Evolutionary conservation across 1,140 invertebrate genomes (phyloP), one percentile per base, ranked within the genome.

Genomic region (Metaphire vulgaris): DNA sequence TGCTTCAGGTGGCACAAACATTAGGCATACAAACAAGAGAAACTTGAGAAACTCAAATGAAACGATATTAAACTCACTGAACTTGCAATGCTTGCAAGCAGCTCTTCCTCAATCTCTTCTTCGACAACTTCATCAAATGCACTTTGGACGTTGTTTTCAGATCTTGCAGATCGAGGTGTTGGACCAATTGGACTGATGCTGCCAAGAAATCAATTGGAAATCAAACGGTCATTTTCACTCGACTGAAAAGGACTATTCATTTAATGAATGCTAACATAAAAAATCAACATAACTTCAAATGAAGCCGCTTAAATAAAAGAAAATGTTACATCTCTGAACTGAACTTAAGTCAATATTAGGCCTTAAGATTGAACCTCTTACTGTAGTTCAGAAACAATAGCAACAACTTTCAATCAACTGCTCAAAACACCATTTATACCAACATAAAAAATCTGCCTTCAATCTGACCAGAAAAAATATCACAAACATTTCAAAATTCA

Each of bases 81-180:
- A 79, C 83, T 83, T 69, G 80, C 79, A 74, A 81, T 80, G 79
- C 81, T 82, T 56, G 78, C 80, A 0, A 81, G 74, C n/a, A 83
- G 71, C 30, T 80, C 75, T 34, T 82, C 80, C 6, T 83, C 82
- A 15, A 80, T 79, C 21, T 82, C 80, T 74, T 83, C 82, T 68
- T 81, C 81, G 15, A 81, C 81, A 56, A 81, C 81, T 74, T 83
- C 82, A 31, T 83, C 82, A n/a, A 78, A 81, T 56, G 81, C 76
- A 72, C 82, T 83, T 33, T 81, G 80, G 64, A 82, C 79, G 16
- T 76, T 74, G 16, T 21, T 33, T 29, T 74, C 72, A 2, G 72
- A 68, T n/a, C 76, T 16, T 33, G 71, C 72, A 1, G 72, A 73
- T 66, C 76, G 30, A 21, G 76, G 76, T 15, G 76, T 74, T 21